Evolutionary conservation across 35 echinoderm and acorn worm genomes (phyloP).

Genomic region (Ptychodera flava): DNA sequence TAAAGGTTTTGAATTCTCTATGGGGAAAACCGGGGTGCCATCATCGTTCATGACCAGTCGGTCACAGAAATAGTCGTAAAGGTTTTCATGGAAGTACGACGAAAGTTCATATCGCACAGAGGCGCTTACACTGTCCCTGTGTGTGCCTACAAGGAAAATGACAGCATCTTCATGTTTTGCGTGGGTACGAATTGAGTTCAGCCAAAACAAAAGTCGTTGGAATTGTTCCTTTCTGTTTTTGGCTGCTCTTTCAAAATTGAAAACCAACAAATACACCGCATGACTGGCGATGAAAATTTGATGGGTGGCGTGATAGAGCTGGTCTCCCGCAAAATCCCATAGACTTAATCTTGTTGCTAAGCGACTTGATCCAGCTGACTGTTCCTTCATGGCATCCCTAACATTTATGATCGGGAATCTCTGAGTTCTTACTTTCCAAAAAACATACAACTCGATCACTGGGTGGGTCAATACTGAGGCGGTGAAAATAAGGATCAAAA

Average conservation of each 20-base stretch:
- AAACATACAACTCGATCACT: not conserved
- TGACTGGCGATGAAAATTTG: slow-evolving; percentile 5
- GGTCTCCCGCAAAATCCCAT: slow-evolving; percentile 12
- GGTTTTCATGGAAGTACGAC: not conserved
- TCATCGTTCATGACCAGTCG: slow-evolving; percentile 4
- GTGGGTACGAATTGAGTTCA: slow-evolving; percentile 18
- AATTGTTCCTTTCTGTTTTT: slow-evolving; percentile 7
- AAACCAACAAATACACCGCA: slow-evolving; percentile 14
- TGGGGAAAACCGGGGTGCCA: slow-evolving; percentile 5
- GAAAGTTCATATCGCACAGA: too few species aligned
- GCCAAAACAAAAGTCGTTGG: slow-evolving; percentile 19
- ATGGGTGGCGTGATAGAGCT: slow-evolving; percentile 4
- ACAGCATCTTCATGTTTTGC: slow-evolving; percentile 13
- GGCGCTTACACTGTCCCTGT: not conserved
- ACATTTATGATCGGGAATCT: not conserved
- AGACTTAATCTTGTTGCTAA: slow-evolving; percentile 9
- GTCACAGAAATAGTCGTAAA: not conserved
- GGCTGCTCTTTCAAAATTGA: slow-evolving; percentile 15
- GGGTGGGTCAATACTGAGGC: not conserved
- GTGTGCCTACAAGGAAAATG: slow-evolving; percentile 31
- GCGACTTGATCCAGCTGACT: not conserved
- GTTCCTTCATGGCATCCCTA: not conserved
- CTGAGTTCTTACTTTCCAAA: not conserved
- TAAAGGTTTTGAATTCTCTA: slow-evolving; percentile 11
- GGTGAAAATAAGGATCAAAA: not conserved